Conservation (phyloP, 2,888 invertebrate genomes). For the Parthenolecanium corni region DNA sequence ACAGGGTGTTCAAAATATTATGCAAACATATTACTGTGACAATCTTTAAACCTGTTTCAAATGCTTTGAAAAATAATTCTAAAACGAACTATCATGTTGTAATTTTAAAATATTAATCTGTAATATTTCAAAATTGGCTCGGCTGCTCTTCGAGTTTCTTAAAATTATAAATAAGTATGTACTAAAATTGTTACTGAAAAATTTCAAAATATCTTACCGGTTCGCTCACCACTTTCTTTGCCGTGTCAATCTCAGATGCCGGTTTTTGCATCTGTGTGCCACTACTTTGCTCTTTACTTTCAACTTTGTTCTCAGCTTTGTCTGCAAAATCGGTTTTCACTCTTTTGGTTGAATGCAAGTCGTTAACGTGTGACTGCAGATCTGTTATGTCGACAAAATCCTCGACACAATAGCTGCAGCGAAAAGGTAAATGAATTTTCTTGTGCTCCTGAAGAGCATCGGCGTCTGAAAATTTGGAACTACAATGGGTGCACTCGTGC, state of each 20-base stretch:
- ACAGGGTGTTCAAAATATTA: too few species aligned
- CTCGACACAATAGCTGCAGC: slow-evolving; percentile 17
- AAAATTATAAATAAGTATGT: too few species aligned
- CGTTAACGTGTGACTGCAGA: slow-evolving; percentile 10
- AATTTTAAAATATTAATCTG: too few species aligned
- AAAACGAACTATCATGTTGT: too few species aligned
- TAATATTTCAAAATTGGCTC: too few species aligned
- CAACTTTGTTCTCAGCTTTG: background rate
- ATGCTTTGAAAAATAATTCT: too few species aligned
- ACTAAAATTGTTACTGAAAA: too few species aligned
- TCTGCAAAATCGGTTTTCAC: slow-evolving; percentile 12
- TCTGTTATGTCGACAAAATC: slow-evolving; percentile 13
- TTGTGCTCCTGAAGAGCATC: slow-evolving; percentile 5
- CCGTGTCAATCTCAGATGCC: background rate
- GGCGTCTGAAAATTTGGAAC: background rate
- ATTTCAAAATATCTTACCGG: too few species aligned
- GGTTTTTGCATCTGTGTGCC: background rate
- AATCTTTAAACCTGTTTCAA: too few species aligned
- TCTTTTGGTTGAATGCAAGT: slow-evolving; percentile 11
- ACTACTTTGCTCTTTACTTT: background rate
- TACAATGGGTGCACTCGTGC: slow-evolving; percentile 7
- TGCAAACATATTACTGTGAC: too few species aligned
- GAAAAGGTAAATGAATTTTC: slow-evolving; percentile 14
- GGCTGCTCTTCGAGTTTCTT: too few species aligned
- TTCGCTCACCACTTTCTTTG: background rate